phyloP scores from a whole-genome alignment of 2,888 invertebrate genomes.

The Campaea margaritaria region DNA sequence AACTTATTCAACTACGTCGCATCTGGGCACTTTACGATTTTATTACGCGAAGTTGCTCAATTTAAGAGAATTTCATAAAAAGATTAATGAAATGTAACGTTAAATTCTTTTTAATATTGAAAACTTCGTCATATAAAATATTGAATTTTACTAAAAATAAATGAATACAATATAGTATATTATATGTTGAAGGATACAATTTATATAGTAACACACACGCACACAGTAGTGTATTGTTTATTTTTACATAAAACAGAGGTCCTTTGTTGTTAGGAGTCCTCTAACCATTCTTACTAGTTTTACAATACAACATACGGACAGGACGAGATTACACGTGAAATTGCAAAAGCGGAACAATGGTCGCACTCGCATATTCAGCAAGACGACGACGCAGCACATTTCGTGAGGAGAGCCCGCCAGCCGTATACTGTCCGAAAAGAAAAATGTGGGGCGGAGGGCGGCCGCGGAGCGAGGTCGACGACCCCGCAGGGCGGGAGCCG shows the following conservation, averaged over 20 bases:
- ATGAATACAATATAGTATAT: neutral
- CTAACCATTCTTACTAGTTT: slow-evolving; percentile 28
- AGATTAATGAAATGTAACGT: too few species aligned
- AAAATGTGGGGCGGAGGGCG: slow-evolving; percentile 76
- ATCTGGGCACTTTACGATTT: neutral
- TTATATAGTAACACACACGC: too few species aligned
- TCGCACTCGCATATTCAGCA: slow-evolving; percentile 73
- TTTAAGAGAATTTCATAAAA: neutral
- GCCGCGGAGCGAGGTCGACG: slow-evolving; percentile 69
- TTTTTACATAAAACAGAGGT: slow-evolving; percentile 10
- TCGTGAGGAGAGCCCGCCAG: slow-evolving; percentile 60
- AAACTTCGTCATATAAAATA: too few species aligned
- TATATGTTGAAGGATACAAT: neutral
- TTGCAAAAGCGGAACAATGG: slow-evolving; percentile 78
- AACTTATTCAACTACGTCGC: slow-evolving; percentile 12
- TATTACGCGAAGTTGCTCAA: neutral
- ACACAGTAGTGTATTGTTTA: neutral
- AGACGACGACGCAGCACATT: slow-evolving; percentile 75
- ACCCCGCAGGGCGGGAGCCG: slow-evolving; percentile 60
- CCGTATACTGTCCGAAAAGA: slow-evolving; percentile 79
- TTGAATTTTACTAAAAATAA: too few species aligned
- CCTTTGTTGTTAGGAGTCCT: slow-evolving; percentile 29
- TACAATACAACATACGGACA: slow-evolving; percentile 47
- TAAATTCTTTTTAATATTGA: too few species aligned
- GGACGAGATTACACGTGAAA: slow-evolving; percentile 76